Conservation (phyloP, 2,888 invertebrate genomes). For the Autographa gamma region DNA sequence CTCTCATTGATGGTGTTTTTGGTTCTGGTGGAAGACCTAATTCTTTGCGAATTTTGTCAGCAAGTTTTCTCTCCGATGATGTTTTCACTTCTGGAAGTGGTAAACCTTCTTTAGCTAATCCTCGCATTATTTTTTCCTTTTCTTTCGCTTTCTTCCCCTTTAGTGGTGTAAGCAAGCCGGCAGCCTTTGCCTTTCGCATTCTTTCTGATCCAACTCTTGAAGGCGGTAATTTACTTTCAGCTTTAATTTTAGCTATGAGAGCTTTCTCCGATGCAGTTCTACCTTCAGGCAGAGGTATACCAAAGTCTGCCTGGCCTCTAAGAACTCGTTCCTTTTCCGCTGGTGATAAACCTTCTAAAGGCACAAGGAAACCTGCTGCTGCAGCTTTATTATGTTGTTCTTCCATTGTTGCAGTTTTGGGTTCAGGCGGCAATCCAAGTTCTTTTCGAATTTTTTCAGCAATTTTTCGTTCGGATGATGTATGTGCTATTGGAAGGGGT, state of each 20-base stretch:
- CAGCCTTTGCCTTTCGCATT: slow-evolving; percentile 7
- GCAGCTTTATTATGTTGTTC: slow-evolving; percentile 53
- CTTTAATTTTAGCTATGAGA: slow-evolving; percentile 36
- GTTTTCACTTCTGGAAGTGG: slow-evolving; percentile 31
- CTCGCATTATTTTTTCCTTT: slow-evolving; percentile 54
- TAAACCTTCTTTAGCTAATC: slow-evolving; percentile 20
- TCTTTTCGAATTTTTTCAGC: slow-evolving; percentile 29
- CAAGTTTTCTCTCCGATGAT: slow-evolving; percentile 50
- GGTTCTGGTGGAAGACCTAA: slow-evolving; percentile 63
- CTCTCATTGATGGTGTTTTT: slow-evolving; percentile 51
- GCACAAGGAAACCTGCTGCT: slow-evolving; percentile 52
- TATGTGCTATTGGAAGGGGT: slow-evolving; percentile 25
- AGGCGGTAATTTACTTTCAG: slow-evolving; percentile 30
- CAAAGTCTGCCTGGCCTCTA: slow-evolving; percentile 36
- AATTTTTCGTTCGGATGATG: slow-evolving; percentile 49
- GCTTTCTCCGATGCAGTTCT: slow-evolving; percentile 37
- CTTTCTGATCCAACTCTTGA: slow-evolving; percentile 17
- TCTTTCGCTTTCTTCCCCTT: slow-evolving; percentile 20
- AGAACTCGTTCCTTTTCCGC: slow-evolving; percentile 55
- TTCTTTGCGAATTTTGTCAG: slow-evolving; percentile 59
- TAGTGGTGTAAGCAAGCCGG: background rate
- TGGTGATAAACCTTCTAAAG: slow-evolving; percentile 50
- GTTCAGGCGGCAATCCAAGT: slow-evolving; percentile 44
- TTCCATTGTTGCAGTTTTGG: slow-evolving; percentile 33
- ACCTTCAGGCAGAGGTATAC: slow-evolving; percentile 35